Conservation (phyloP, 1,140 invertebrate species). For the Leptopilina boulardi region DNA sequence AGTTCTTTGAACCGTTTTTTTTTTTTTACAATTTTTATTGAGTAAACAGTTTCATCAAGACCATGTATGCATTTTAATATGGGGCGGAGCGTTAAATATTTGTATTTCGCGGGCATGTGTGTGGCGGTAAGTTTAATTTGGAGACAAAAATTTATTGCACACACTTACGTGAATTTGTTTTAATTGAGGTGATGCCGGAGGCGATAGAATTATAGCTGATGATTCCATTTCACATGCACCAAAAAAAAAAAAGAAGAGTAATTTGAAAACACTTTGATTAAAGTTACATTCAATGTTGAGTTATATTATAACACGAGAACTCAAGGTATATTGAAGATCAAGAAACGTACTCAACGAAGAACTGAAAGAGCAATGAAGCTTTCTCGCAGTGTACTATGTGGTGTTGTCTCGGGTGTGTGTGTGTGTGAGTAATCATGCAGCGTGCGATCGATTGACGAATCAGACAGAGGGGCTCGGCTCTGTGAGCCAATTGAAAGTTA, state of each 20-base stretch:
- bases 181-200: constrained; percentile 78
- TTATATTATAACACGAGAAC: constrained; percentile 7
- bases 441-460: constrained; percentile 66
- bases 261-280: constrained; percentile 40
- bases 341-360: constrained; percentile 50
- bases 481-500: constrained; percentile 65
- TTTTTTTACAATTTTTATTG: neutral
- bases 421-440: constrained; percentile 64
- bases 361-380: constrained; percentile 66
- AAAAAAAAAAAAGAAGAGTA: constrained; percentile 24
- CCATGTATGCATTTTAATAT: too few species aligned
- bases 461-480: constrained; percentile 69
- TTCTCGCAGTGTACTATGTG: constrained; percentile 60
- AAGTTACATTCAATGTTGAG: constrained; percentile 3
- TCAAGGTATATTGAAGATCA: constrained; percentile 7
- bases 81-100: constrained; percentile 39
- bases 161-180: constrained; percentile 76
- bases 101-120: constrained; percentile 61
- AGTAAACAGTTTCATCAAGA: constrained; percentile 19
- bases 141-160: constrained; percentile 54
- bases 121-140: constrained; percentile 57
- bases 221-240: constrained; percentile 52
- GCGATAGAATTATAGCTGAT: constrained; percentile 73
- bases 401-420: constrained; percentile 51
- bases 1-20: constrained; percentile 2